A percentile compares a stretch with the other conserved stretches of the same genome.
Evolutionary conservation across 2,888 invertebrate species (phyloP).

Genomic region (Vanessa cardui): DNA sequence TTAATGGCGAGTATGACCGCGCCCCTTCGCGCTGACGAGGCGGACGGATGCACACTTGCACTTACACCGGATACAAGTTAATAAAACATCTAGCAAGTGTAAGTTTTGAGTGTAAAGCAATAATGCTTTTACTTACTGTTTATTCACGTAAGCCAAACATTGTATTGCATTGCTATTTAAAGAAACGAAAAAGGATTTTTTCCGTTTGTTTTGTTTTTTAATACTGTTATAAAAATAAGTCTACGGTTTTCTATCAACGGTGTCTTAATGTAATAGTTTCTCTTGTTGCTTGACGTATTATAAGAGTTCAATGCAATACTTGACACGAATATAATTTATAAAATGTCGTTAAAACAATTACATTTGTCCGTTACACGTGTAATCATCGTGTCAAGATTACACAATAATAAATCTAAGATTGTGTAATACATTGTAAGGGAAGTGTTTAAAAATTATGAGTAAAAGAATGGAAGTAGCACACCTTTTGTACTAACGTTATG

Average conservation of each 20-base stretch:
- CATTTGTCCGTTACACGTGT: conserved; percentile 28
- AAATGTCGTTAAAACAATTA: conserved; percentile 10
- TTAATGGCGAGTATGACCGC: conserved; percentile 57
- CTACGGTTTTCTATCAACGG: too few relatives aligned
- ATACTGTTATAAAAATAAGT: too few relatives aligned
- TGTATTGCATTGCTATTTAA: too few relatives aligned
- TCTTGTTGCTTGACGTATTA: too few relatives aligned
- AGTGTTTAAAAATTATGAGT: conserved; percentile 52
- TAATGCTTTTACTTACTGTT: conserved; percentile 3
- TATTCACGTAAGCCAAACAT: not conserved
- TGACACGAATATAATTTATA: not conserved
- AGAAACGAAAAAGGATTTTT: too few relatives aligned
- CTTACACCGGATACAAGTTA: conserved; percentile 56
- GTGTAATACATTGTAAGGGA: conserved; percentile 64
- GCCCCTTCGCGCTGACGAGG: conserved; percentile 50
- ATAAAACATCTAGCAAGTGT: conserved; percentile 47
- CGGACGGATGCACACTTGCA: conserved; percentile 36
- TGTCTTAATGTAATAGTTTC: too few relatives aligned
- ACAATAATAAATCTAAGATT: conserved; percentile 57
- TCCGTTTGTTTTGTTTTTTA: too few relatives aligned
- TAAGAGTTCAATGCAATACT: not conserved
- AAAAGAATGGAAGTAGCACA: conserved; percentile 64
- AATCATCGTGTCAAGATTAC: conserved; percentile 66
- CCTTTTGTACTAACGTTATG: conserved; percentile 63
- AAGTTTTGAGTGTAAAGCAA: conserved; percentile 7